A percentile compares a stretch with the other conserved stretches of the same genome.
Conservation (phyloP, 2,888 invertebrate genomes). For the Brenthis ino region DNA sequence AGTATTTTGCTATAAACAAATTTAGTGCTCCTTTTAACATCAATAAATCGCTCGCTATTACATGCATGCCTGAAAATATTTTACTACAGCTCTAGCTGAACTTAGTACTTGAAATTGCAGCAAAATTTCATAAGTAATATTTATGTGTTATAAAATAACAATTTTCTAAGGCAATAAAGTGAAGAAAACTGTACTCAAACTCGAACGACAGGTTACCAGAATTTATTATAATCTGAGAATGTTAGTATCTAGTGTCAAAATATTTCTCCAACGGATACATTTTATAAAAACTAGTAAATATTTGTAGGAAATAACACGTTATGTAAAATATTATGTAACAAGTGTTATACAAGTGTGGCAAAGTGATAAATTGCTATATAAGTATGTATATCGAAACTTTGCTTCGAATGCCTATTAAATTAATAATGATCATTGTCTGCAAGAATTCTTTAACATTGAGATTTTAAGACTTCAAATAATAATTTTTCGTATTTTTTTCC, state of each 20-base stretch:
- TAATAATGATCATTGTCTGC: no score
- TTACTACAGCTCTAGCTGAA: background rate
- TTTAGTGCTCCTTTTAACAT: background rate
- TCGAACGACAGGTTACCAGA: background rate
- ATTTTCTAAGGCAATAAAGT: conserved; percentile 1
- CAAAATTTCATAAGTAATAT: conserved; percentile 6
- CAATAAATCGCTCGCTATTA: conserved; percentile 2
- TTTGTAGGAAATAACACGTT: background rate
- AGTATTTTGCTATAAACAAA: background rate
- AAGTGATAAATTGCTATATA: no score
- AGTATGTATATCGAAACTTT: no score
- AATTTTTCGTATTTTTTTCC: no score
- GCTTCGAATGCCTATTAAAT: no score
- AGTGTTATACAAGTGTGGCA: no score
- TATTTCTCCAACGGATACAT: background rate
- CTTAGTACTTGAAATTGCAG: background rate
- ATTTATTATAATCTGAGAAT: background rate
- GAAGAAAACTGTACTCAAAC: background rate
- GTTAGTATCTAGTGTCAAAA: background rate
- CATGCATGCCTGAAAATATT: background rate
- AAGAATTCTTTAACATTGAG: no score
- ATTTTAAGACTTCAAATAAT: no score
- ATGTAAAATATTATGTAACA: no score
- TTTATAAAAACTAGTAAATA: background rate
- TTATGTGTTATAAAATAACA: conserved; percentile 14